A percentile compares a stretch with the other conserved stretches of the same genome.
phyloP scores from a whole-genome alignment of 1,140 invertebrate genomes.

The Pogonus chalceus region DNA sequence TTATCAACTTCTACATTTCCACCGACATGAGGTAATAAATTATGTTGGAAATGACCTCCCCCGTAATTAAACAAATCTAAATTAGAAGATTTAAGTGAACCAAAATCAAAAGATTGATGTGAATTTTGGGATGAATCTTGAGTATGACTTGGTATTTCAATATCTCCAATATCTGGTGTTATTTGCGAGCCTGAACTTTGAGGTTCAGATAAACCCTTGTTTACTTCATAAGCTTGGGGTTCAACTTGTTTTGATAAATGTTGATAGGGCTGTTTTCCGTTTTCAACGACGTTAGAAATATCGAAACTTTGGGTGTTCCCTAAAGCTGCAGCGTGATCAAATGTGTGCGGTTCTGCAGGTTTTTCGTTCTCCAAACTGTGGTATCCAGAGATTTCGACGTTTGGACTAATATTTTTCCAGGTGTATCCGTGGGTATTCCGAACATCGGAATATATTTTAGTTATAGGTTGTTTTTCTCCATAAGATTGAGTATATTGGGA shows the following conservation, averaged over 20 bases:
- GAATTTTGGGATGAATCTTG: no score
- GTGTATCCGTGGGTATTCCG: constrained; percentile 12
- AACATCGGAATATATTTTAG: not conserved
- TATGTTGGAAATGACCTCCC: not conserved
- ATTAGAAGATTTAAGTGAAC: no score
- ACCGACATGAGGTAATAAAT: not conserved
- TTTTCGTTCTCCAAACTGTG: constrained; percentile 17
- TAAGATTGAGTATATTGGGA: constrained; percentile 15
- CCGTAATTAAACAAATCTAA: not conserved
- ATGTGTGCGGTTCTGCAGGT: constrained; percentile 13
- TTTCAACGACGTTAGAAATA: constrained; percentile 19
- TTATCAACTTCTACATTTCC: not conserved
- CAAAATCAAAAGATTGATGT: no score
- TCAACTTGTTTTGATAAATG: not conserved
- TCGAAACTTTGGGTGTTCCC: constrained; percentile 23
- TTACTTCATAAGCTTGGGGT: not conserved
- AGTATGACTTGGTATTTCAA: no score
- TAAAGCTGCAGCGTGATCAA: constrained; percentile 22
- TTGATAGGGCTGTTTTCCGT: not conserved
- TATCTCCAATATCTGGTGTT: no score
- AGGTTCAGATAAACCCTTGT: no score
- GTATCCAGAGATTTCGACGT: constrained; percentile 21
- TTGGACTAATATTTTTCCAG: constrained; percentile 23
- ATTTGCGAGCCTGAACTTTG: no score
- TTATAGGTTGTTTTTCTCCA: constrained; percentile 11